Percentiles rank a stretch among this genome's conserved stretches.
phyloP scores from a whole-genome alignment of 2,888 invertebrate genomes.

The Mongoloraphidia duomilia region DNA sequence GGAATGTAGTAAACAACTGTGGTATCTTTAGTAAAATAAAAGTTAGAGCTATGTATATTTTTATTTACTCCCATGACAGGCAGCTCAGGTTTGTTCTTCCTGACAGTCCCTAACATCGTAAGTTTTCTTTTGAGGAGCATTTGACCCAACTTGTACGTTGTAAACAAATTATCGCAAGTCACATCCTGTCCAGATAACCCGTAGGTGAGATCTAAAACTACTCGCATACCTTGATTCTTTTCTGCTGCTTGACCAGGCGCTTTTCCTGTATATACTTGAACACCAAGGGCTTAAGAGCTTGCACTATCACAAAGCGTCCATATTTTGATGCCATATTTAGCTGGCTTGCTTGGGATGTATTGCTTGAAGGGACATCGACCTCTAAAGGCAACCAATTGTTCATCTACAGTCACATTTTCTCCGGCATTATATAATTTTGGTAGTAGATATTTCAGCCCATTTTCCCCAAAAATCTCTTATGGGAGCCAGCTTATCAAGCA shows the following conservation, averaged over 20 bases:
- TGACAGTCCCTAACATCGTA: constrained; percentile 8
- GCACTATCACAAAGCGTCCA: constrained; percentile 17
- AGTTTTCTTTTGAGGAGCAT: constrained; percentile 7
- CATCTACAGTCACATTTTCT: constrained; percentile 15
- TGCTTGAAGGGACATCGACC: constrained; percentile 17
- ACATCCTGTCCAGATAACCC: constrained; percentile 17
- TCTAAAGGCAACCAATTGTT: constrained; percentile 16
- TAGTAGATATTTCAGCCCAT: constrained; percentile 17
- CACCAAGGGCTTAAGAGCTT: constrained; percentile 14
- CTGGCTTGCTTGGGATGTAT: constrained; percentile 20
- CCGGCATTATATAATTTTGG: constrained; percentile 10
- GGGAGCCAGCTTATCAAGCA: constrained; percentile 12
- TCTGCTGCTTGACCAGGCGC: constrained; percentile 14
- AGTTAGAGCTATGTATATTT: constrained; percentile 5
- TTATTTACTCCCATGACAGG: constrained; percentile 3
- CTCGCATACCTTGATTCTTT: constrained; percentile 8
- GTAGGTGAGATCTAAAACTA: constrained; percentile 8
- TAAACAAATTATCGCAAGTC: constrained; percentile 15
- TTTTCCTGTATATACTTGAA: constrained; percentile 17
- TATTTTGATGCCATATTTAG: constrained; percentile 18
- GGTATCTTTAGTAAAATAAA: constrained; percentile 7
- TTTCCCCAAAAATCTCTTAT: constrained; percentile 15
- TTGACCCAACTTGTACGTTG: constrained; percentile 6
- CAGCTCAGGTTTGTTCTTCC: constrained; percentile 1
- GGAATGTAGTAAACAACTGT: constrained; percentile 10